Evolutionary conservation across 2,113 vertebrate genomes (phyloP), one percentile per base, ranked within the genome.

Genomic region (Leptocoma aspasia): DNA sequence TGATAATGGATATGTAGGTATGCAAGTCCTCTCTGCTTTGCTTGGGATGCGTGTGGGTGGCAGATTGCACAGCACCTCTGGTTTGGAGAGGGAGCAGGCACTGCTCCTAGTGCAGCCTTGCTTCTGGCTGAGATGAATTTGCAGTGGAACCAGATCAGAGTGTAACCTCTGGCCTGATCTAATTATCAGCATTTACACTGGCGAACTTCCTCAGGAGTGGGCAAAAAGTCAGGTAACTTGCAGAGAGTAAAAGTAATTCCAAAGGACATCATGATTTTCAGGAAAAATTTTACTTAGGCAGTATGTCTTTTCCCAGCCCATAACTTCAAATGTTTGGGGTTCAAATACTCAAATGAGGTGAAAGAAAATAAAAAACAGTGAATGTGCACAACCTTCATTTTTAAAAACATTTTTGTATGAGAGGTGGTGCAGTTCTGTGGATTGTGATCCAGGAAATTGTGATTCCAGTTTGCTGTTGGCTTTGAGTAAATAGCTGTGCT

Each of bases 151-250:
- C 57, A 66, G 82, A 71, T 92, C 91, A 71, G 54, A 68, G 75
- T 3, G 47, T 69, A 82, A 93, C 89, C 79, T 92, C 86, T 94
- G 93, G 66, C 91, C 93, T 56, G 49, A 60, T 86, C 61, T 87
- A 45, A 57, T 95, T 64, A 68, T 68, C 86, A 45, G 68, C 89
- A 50, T 89, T 95, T 82, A 42, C 53, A n/a, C 63, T 57, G 77
- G 50, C 31, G 2, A 18, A 16, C 59, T 93, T 92, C 86, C 93
- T 70, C 57, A 27, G 33, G 13, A 80, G 76, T 86, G 76, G 89
- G 93, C 86, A 92, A 88, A 86, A 93, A 79, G 89, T 93, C 82
- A 56, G 86, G 82, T 84, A 84, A 61, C 69, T 91, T 41, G 11
- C 20, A 11, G 27, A 56, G 49, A 19, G 7, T 10, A 42, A 7